Evolutionary conservation across 2,888 invertebrate genomes (phyloP).

Genomic region (Sphaerophoria rueppellii): DNA sequence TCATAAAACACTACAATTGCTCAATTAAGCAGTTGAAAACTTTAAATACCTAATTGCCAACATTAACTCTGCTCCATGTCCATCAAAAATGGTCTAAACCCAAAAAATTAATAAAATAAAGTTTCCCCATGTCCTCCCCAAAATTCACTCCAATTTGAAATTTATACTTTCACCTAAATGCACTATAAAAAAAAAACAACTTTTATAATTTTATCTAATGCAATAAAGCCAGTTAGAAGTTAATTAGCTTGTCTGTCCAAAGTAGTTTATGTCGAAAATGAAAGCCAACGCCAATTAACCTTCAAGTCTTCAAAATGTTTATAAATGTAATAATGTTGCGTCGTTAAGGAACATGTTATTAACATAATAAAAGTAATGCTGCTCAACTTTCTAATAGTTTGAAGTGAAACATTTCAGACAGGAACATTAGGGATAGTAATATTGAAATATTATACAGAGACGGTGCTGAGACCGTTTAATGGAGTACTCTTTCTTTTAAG

Average conservation of each 20-base stretch:
- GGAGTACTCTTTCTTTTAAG: background rate
- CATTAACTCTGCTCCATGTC: too few relatives aligned
- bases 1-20: too few relatives aligned
- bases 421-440: too few relatives aligned
- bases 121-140: too few relatives aligned
- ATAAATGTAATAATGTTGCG: background rate
- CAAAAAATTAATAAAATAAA: too few relatives aligned
- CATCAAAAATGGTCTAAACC: too few relatives aligned
- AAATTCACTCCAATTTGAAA: background rate
- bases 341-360: constrained; percentile 22
- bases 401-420: background rate
- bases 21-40: too few relatives aligned
- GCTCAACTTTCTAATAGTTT: constrained; percentile 18
- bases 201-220: constrained; percentile 15
- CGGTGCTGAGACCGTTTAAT: background rate
- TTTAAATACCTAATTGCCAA: too few relatives aligned
- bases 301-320: background rate
- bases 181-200: background rate
- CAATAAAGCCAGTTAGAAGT: background rate
- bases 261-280: constrained; percentile 23
- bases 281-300: constrained; percentile 23
- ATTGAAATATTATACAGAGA: too few relatives aligned
- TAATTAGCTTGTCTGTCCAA: constrained; percentile 3
- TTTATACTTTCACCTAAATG: constrained; percentile 13
- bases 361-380: background rate